A percentile compares a stretch with the other conserved stretches of the same genome.
Conservation (phyloP, 2,113 vertebrate species). For the Heterochromis multidens region DNA sequence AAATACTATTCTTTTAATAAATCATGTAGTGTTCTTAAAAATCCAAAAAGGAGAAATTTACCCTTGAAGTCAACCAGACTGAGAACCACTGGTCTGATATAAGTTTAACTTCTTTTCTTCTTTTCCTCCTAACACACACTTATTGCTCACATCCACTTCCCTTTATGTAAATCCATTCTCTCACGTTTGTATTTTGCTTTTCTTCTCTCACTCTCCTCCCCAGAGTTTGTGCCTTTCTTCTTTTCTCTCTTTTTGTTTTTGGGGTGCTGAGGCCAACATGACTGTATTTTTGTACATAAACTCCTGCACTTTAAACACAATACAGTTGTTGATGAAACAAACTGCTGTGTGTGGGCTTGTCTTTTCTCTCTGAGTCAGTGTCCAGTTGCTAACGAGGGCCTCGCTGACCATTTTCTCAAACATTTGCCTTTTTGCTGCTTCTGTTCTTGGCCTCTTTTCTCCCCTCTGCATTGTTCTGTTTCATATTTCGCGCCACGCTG, state of each 20-base stretch:
- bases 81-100: neutral
- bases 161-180: constrained; percentile 27
- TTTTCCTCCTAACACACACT: neutral
- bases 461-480: constrained; percentile 33
- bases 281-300: constrained; percentile 85
- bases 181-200: constrained; percentile 37
- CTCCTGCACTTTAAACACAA: constrained; percentile 85
- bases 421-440: constrained; percentile 6
- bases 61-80: neutral
- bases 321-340: constrained; percentile 65
- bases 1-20: neutral
- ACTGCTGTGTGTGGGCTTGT: constrained; percentile 37
- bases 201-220: constrained; percentile 38
- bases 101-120: neutral
- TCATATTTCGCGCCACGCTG: constrained; percentile 38
- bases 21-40: neutral
- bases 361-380: constrained; percentile 36
- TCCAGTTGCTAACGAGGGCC: neutral
- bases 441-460: constrained; percentile 11
- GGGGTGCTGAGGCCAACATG: constrained; percentile 73
- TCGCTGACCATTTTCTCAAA: neutral
- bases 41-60: neutral
- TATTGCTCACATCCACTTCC: neutral
- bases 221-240: constrained; percentile 82
- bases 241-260: constrained; percentile 76